Evolutionary conservation across 2,113 vertebrate genomes (phyloP), one percentile per base, ranked within the genome.

Genomic region (Myrmophylax atrothorax): DNA sequence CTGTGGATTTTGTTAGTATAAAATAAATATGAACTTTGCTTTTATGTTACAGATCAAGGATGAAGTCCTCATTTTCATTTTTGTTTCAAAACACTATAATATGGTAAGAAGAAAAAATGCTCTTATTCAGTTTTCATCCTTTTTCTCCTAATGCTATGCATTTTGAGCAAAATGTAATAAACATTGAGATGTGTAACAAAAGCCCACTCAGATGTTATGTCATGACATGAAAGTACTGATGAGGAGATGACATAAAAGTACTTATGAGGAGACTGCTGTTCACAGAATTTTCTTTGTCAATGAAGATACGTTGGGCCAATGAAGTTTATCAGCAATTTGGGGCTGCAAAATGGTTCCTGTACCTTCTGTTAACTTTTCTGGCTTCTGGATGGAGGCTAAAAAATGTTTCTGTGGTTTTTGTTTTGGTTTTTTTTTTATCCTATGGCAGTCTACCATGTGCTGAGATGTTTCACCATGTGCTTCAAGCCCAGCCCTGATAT

Each of bases 111-210:
- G 31, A n/a, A 55, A 77, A 70, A 44, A 49, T 4, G 5, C 3
- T 13, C 0, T 29, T 24, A 70, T 52, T 25, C 0, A 0, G 31
- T 70, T 77, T 63, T 38, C 20, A 33, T 68, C 9, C 14, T 68
- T 84, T 87, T 84, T 88, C 28, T 89, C 5, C 49, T 67, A 63
- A 38, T 46, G 19, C 28, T 64, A 13, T 64, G 7, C 4, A 37
- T 68, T 81, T 82, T 79, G 9, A 78, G 19, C 8, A 90, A 83
- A 79, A 70, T 49, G 38, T 44, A 53, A 18, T 70, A 55, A 58
- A 26, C 53, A 3, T 58, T 66, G 46, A 80, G 37, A 40, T 18
- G n/a, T 26, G 6, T 60, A 26, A 64, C 52, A 33, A 46, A 86
- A 91, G 47, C 37, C 20, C 50, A 35, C 42, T 69, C n/a, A 25